phyloP scores from a whole-genome alignment of 2,797 vertebrate genomes.

The Smutsia gigantea region DNA sequence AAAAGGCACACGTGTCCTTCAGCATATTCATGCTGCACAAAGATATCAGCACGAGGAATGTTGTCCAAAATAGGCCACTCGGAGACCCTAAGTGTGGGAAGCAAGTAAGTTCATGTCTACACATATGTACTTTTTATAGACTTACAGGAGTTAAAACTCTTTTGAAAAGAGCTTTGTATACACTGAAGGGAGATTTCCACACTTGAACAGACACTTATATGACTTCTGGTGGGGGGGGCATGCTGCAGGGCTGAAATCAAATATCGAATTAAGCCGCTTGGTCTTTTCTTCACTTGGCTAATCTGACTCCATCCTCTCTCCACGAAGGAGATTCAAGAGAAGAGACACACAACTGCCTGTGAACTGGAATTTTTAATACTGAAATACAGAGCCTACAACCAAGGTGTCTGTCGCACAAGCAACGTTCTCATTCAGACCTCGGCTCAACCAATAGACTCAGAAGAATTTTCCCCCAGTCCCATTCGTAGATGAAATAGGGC shows the following conservation, averaged over 20 bases:
- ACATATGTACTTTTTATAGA: not conserved
- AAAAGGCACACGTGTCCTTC: not conserved
- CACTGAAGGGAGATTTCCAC: conserved; percentile 26
- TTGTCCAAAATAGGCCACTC: not conserved
- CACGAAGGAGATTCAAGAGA: not conserved
- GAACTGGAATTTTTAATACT: not conserved
- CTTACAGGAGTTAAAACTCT: not conserved
- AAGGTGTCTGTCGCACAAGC: not conserved
- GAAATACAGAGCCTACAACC: not conserved
- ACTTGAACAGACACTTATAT: not conserved
- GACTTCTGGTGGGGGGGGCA: not conserved
- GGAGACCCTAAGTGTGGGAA: not conserved
- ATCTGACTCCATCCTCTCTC: not conserved
- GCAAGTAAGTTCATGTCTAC: not conserved
- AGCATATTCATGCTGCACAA: conserved; percentile 18
- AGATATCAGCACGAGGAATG: conserved; percentile 24
- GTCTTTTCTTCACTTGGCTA: conserved; percentile 25
- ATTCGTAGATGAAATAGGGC: not conserved
- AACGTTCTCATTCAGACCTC: not conserved
- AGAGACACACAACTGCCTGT: not conserved
- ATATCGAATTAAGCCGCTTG: not conserved
- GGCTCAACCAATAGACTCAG: not conserved
- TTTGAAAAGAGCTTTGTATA: conserved; percentile 22
- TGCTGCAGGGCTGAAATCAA: not conserved
- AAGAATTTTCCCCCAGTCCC: not conserved